Evolutionary conservation across 2,888 invertebrate species (phyloP).

Genomic region (Drosophila bunnanda): DNA sequence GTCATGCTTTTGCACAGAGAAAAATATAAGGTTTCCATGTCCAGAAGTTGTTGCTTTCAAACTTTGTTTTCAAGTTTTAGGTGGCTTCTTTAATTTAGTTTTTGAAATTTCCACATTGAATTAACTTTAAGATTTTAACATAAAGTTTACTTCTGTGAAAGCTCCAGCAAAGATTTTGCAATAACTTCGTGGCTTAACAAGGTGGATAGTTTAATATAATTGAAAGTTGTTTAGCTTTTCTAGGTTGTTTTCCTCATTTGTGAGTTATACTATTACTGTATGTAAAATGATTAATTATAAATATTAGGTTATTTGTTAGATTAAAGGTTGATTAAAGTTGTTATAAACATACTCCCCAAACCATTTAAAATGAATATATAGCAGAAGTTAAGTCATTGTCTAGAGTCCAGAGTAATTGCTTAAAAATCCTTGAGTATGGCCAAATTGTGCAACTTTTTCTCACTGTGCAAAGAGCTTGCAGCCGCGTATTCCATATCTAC

Average conservation of each 20-base stretch:
- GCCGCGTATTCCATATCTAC: neutral
- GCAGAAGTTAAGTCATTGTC: too few relatives aligned
- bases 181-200: neutral
- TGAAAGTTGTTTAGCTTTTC: neutral
- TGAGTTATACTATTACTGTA: neutral
- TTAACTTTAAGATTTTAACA: too few relatives aligned
- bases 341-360: too few relatives aligned
- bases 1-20: slow-evolving; percentile 32
- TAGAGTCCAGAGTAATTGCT: too few relatives aligned
- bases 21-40: slow-evolving; percentile 4
- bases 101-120: too few relatives aligned
- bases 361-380: neutral
- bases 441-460: neutral
- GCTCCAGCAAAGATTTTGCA: neutral
- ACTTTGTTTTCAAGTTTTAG: neutral
- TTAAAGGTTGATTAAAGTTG: neutral
- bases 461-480: slow-evolving; percentile 22
- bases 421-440: neutral
- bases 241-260: neutral
- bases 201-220: neutral
- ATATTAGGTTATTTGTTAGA: neutral
- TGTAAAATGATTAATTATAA: too few relatives aligned
- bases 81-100: too few relatives aligned
- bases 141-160: neutral
- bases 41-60: neutral